Base-by-base conservation (phyloP, 2,113 vertebrate species). In the Capra hircus region DNA sequence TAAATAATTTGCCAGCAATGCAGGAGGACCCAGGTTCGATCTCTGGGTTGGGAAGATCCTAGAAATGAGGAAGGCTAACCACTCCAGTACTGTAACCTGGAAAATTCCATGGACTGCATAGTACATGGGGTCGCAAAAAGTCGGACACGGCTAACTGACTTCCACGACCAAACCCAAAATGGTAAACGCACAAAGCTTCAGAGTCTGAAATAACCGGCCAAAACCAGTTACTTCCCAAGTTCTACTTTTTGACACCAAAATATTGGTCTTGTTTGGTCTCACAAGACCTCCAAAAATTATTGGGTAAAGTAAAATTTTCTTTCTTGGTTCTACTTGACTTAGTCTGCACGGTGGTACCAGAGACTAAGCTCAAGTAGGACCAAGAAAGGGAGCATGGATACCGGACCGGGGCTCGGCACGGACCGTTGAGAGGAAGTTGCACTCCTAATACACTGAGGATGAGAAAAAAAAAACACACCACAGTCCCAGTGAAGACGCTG, bases 381-480 rank as follows among this genome's bases (percentile, higher is more conserved):
- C 27, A 60, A 60, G 27, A 13, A 28, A 13, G 0, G 12, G 2
- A 28, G 5, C 0, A 0, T 0, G 1, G 27, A 28, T 13, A 28
- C 2, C 27, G 0, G 2, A 2, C 4, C 0, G 2, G 2, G 11
- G 0, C 27, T 6, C 5, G 59, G 11, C 59, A 1, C 11, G 11
- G 11, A 60, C 57, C 0, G 3, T 10, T 59, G 10, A 0, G 27
- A 5, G 27, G 27, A 60, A 60, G 5, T n/a, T 0, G 5, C 11
- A 60, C 12, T 1, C 5, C 59, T 60, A 28, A 60, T 0, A 6
- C 27, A 60, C 2, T 60, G 59, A 60, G 59, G 59, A 28, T 60
- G 27, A 59, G 25, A 11, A 59, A 0, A 5, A 27, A 59, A 14
- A 28, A 13, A 2, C n/a, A 60, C 10, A 60, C n/a, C 48, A 28